A percentile compares a stretch with the other conserved stretches of the same genome.
Conservation (phyloP, 2,888 invertebrate genomes). For the Sinodicranocentrus sp. region DNA sequence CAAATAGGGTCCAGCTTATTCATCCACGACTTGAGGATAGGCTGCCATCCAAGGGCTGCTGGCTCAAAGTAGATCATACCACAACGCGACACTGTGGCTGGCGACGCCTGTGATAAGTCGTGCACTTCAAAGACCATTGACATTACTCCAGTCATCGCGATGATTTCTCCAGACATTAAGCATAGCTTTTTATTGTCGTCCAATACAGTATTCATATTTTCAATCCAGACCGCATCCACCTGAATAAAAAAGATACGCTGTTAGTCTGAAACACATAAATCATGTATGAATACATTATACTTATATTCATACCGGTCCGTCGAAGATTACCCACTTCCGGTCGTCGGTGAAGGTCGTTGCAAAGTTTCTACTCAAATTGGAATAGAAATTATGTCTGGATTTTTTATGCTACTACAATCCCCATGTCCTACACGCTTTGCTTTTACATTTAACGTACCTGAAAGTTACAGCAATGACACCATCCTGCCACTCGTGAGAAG, state of each 20-base stretch:
- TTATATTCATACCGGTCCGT: conserved; percentile 85
- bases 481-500: conserved; percentile 94
- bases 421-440: no score
- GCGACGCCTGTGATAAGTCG: conserved; percentile 92
- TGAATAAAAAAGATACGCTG: no score
- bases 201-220: conserved; percentile 85
- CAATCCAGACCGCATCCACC: conserved; percentile 97
- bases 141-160: conserved; percentile 92
- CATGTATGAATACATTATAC: conserved; percentile 51
- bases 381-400: conserved; percentile 85
- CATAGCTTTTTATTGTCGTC: conserved; percentile 97
- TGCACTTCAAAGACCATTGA: conserved; percentile 83
- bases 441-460: no score
- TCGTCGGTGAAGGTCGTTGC: no score
- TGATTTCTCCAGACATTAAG: conserved; percentile 90
- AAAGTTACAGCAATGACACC: conserved; percentile 90
- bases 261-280: no score
- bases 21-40: conserved; percentile 89
- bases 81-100: conserved; percentile 88
- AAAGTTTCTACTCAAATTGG: no score
- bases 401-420: conserved; percentile 81
- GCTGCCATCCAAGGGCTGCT: conserved; percentile 88
- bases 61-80: conserved; percentile 96
- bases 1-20: conserved; percentile 74
- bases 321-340: conserved; percentile 87